Base-by-base conservation (phyloP, 2,113 vertebrate genomes). In the Archocentrus centrarchus region DNA sequence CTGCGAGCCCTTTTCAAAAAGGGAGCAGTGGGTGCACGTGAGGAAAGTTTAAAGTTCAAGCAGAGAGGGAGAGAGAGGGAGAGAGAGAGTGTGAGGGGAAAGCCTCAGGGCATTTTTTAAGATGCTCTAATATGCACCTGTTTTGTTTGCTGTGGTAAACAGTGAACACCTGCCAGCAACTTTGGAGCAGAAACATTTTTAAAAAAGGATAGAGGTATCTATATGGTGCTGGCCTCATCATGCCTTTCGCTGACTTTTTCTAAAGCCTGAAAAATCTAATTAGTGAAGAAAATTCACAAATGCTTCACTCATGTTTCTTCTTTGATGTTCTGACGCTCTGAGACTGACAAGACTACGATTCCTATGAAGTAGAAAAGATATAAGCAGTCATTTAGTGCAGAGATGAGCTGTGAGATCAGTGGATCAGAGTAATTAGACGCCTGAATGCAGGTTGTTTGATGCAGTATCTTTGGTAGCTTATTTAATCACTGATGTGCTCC, bases 351-450 rank as follows among this genome's bases (percentile, higher is more conserved):
- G 6, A 57, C 22, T 6, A 64, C 13, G 15, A 35, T 13, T 41
- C 18, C 57, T n/a, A 41, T 44, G 39, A 82, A 30, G 47, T 58
- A 59, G 22, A 80, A 24, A 24, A 83, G 41, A 70, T 22, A 76
- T 14, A 32, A 73, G 66, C 66, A 79, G 59, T 50, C 41, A 27
- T 68, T 85, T 73, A 50, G 64, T 82, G 84, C 60, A 82, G 75
- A 87, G 78, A 41, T 81, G 80, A 83, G 85, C 44, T 15, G 62
- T 76, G 79, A 80, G 39, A 81, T 82, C 58, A 79, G 62, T 77
- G 77, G 83, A 82, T 84, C 79, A 79, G 59, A 80, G 37, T 62
- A 76, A 88, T 86, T 41, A 76, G 37, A 77, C 17, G 59, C 27
- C 6, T 59, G 37, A 62, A 58, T 6, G 14, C 7, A 59, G n/a